phyloP scores from a whole-genome alignment of 1,140 invertebrate genomes.

The Heliothis subflexa region DNA sequence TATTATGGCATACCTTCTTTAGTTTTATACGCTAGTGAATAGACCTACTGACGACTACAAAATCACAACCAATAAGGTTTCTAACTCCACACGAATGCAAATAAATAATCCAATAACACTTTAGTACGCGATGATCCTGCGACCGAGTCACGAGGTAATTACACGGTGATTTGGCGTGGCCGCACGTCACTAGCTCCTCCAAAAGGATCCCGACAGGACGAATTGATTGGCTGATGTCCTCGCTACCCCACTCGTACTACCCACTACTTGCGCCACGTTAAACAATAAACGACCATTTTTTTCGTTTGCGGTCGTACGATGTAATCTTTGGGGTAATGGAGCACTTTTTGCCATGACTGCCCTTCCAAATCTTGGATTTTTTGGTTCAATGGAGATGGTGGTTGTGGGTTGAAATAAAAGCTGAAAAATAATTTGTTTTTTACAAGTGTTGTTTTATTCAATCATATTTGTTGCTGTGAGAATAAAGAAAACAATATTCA shows the following conservation, averaged over 20 bases:
- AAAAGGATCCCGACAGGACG: constrained; percentile 49
- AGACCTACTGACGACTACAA: too few species aligned
- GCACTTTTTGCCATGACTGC: constrained; percentile 16
- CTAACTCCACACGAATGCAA: too few species aligned
- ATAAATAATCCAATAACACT: neutral
- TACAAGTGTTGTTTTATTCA: neutral
- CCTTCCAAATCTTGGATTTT: constrained; percentile 21
- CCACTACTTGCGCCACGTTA: constrained; percentile 8
- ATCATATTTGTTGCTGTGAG: neutral
- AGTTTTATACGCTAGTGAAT: too few species aligned
- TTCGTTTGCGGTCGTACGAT: constrained; percentile 15
- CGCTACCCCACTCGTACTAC: neutral
- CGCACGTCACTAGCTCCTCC: constrained; percentile 46
- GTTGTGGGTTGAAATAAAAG: constrained; percentile 10
- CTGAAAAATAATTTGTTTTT: neutral
- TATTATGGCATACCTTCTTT: too few species aligned
- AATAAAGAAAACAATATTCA: too few species aligned
- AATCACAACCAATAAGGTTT: too few species aligned
- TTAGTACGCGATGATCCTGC: constrained; percentile 23
- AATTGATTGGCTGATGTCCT: constrained; percentile 48
- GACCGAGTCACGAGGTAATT: constrained; percentile 55
- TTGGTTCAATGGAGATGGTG: constrained; percentile 17
- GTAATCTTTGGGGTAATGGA: constrained; percentile 12
- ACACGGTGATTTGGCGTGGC: constrained; percentile 65
- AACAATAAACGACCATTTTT: constrained; percentile 15